Percentiles rank a stretch among this genome's conserved stretches.
Evolutionary conservation across 2,888 invertebrate genomes (phyloP).

Genomic region (Busseola fusca): DNA sequence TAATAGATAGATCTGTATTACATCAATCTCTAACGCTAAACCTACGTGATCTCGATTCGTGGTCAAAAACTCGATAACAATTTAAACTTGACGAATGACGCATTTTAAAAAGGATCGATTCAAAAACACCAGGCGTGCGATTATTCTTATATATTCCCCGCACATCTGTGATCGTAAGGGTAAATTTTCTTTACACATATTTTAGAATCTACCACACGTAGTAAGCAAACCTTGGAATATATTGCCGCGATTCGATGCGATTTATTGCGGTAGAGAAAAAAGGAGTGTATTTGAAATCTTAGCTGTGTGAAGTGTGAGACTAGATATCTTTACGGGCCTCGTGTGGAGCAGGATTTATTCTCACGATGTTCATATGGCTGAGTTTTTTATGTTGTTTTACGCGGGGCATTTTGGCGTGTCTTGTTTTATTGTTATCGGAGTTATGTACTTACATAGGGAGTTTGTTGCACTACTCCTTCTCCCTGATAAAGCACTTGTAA

Average conservation of each 20-base stretch:
- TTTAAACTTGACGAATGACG: conserved; percentile 37
- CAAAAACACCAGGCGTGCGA: conserved; percentile 28
- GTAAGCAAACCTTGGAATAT: conserved; percentile 71
- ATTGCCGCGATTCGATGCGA: conserved; percentile 69
- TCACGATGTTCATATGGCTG: conserved; percentile 58
- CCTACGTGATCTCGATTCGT: conserved; percentile 26
- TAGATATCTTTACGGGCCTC: conserved; percentile 64
- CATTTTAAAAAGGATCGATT: conserved; percentile 33
- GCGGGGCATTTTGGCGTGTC: conserved; percentile 37
- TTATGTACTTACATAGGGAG: background rate
- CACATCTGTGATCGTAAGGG: conserved; percentile 57
- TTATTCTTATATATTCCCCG: conserved; percentile 48
- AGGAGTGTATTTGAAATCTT: conserved; percentile 69
- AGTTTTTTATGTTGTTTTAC: conserved; percentile 37
- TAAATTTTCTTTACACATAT: conserved; percentile 70
- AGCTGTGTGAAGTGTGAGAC: conserved; percentile 57
- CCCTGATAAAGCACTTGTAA: background rate
- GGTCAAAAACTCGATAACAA: conserved; percentile 42
- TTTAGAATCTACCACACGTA: conserved; percentile 73
- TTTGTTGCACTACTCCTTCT: background rate
- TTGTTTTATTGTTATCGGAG: conserved; percentile 35
- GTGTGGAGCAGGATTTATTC: conserved; percentile 62
- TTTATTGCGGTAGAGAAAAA: conserved; percentile 70
- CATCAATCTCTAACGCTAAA: conserved; percentile 24
- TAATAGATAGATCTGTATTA: conserved; percentile 13